Evolutionary conservation across 2,888 invertebrate species (phyloP), one percentile per base, ranked within the genome.

Genomic region (Malacosoma neustria): DNA sequence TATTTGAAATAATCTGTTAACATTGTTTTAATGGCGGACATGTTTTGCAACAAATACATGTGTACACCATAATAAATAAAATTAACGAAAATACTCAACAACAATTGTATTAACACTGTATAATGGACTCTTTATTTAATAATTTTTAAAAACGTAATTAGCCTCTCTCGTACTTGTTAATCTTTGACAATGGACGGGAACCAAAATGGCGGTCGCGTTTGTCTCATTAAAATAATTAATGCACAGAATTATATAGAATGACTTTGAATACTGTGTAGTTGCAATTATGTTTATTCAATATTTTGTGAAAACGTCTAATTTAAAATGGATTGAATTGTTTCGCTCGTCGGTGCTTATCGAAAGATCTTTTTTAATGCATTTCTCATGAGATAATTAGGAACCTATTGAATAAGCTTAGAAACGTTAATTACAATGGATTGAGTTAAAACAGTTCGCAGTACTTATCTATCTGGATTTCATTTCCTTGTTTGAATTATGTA

Each of bases 181-280:
- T 65, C 60, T 70, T 66, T 71, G 72, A 80, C 80, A 79, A 80
- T 81, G 67, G 75, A 61, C 71, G 77, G 73, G 77, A 81, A 81
- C 72, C 54, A 60, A 68, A 62, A 70, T 59, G 49, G 63, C 61
- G 61, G 57, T 39, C 48, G 47, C 54, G 66, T 74, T 81, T 82
- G 79, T 79, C 66, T 80, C 68, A 70, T 72, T 73, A 68, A 52
- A 61, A 60, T 70, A 68, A 71, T 71, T 61, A 71, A 67, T 68
- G 65, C 52, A 55, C 53, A 52, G 62, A 64, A 64, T 69, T 68
- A 71, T 66, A 63, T 59, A 56, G 49, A 61, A 53, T 64, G 61
- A 65, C 59, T 63, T 51, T 59, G 60, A 65, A 69, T 65, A 63
- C 61, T 59, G 60, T 51, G 54, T 51, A 54, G 57, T 59, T 59